Evolutionary conservation across 2,888 invertebrate species (phyloP).

Genomic region (Eilema sororculum): DNA sequence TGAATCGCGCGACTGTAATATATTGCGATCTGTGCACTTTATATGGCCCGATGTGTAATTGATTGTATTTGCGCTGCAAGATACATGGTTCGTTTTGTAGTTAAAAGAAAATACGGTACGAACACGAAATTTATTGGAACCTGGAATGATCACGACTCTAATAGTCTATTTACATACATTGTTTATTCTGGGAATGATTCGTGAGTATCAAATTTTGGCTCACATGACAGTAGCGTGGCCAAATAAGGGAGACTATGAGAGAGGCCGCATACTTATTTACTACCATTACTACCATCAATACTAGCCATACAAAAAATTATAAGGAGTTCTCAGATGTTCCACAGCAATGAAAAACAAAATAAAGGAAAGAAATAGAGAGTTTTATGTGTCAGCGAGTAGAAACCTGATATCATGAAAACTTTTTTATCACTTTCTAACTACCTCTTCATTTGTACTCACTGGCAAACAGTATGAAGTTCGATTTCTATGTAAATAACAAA

Average conservation of each 20-base stretch:
- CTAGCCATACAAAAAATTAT: background rate
- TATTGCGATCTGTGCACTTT: constrained; percentile 55
- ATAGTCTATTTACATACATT: too few relatives aligned
- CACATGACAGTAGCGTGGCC: too few relatives aligned
- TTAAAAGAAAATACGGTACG: background rate
- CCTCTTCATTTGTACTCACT: background rate
- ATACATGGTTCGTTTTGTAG: constrained; percentile 13
- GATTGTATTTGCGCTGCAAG: constrained; percentile 50
- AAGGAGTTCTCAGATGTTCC: background rate
- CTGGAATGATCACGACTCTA: too few relatives aligned
- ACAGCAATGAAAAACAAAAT: constrained; percentile 2
- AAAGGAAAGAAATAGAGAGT: background rate
- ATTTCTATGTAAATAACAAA: background rate
- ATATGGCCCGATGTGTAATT: constrained; percentile 57
- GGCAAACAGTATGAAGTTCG: background rate
- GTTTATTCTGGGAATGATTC: too few relatives aligned
- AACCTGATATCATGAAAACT: background rate
- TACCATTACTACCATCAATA: too few relatives aligned
- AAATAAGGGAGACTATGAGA: too few relatives aligned
- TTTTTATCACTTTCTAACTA: constrained; percentile 18
- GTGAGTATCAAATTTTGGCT: too few relatives aligned
- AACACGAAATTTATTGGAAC: background rate
- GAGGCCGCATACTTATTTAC: background rate
- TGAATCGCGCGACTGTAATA: constrained; percentile 57
- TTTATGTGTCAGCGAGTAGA: background rate